These are phyloP conservation scores for Liopterus haemorrhoidalis DNA, from an alignment of 2,888 invertebrate genomes.

Conservation along the genomic window DNA sequence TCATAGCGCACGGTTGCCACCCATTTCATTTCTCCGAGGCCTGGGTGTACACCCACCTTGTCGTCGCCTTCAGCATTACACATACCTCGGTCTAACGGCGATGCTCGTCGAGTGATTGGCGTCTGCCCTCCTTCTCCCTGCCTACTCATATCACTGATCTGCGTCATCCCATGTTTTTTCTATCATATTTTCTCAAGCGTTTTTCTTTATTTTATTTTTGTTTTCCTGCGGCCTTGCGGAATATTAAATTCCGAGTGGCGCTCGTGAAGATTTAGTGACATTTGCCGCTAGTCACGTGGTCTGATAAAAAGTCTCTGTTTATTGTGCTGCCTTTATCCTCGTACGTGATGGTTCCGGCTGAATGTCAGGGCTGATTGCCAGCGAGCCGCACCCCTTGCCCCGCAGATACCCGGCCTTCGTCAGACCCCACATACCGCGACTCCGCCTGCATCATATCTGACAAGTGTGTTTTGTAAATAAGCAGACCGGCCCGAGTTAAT, in stretches of 20 bases:
- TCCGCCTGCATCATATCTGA: slow-evolving; percentile 9
- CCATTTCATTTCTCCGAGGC: slow-evolving; percentile 13
- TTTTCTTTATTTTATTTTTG: too few relatives aligned
- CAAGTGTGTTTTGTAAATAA: slow-evolving; percentile 17
- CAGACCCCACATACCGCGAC: not conserved
- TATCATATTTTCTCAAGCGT: too few relatives aligned
- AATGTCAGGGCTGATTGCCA: not conserved
- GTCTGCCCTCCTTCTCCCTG: too few relatives aligned
- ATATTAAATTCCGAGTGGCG: slow-evolving; percentile 20
- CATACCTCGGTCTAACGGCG: too few relatives aligned
- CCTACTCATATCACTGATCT: too few relatives aligned
- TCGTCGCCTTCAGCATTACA: slow-evolving; percentile 14
- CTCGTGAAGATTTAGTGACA: slow-evolving; percentile 18
- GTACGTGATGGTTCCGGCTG: slow-evolving; percentile 6
- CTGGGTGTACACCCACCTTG: slow-evolving; percentile 17
- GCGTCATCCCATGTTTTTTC: too few relatives aligned
- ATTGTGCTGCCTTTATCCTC: slow-evolving; percentile 17
- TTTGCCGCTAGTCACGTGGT: slow-evolving; percentile 18
- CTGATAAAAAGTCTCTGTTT: slow-evolving; percentile 20
- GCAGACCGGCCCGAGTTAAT: slow-evolving; percentile 15
- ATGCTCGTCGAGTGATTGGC: slow-evolving; percentile 9
- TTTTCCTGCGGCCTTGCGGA: too few relatives aligned
- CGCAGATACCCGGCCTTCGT: not conserved
- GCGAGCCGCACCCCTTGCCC: not conserved
- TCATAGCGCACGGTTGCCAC: slow-evolving; percentile 37